Evolutionary conservation across 2,797 vertebrate species (phyloP).

Genomic region (Channallabes apus): DNA sequence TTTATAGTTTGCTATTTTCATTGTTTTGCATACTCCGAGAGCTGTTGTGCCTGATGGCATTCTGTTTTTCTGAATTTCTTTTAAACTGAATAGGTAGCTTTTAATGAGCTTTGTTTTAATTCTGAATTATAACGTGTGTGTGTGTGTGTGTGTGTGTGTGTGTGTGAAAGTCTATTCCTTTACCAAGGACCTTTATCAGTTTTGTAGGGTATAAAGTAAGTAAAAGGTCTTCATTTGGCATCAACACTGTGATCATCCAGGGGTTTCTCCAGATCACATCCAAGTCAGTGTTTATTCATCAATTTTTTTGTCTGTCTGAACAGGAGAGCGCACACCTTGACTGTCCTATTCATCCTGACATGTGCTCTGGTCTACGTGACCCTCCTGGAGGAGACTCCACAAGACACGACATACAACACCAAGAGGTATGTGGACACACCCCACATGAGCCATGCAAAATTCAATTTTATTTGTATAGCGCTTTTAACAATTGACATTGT

Average conservation of each 20-base stretch:
- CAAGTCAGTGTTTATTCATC: not conserved
- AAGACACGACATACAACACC: slow-evolving; percentile 93
- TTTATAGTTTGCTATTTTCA: not conserved
- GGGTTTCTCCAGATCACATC: not conserved
- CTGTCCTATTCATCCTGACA: slow-evolving; percentile 94
- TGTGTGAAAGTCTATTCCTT: slow-evolving; percentile 7
- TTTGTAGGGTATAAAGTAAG: slow-evolving; percentile 16
- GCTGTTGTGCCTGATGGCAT: not conserved
- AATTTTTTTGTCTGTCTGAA: slow-evolving; percentile 43
- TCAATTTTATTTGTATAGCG: too few relatives aligned
- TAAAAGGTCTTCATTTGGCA: not conserved
- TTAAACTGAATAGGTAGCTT: not conserved
- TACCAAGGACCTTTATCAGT: slow-evolving; percentile 3
- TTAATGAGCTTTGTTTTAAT: not conserved
- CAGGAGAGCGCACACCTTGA: slow-evolving; percentile 96
- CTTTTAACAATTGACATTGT: too few relatives aligned
- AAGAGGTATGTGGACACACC: slow-evolving; percentile 81
- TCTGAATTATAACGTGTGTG: not conserved
- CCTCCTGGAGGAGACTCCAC: slow-evolving; percentile 93
- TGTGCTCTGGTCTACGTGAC: slow-evolving; percentile 94
- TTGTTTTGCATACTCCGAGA: not conserved
- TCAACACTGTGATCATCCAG: not conserved
- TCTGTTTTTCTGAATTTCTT: not conserved
- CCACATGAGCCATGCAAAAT: not conserved
- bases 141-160: too few relatives aligned